Conservation (phyloP, 2,113 vertebrate species). For the Pteropus alecto region DNA sequence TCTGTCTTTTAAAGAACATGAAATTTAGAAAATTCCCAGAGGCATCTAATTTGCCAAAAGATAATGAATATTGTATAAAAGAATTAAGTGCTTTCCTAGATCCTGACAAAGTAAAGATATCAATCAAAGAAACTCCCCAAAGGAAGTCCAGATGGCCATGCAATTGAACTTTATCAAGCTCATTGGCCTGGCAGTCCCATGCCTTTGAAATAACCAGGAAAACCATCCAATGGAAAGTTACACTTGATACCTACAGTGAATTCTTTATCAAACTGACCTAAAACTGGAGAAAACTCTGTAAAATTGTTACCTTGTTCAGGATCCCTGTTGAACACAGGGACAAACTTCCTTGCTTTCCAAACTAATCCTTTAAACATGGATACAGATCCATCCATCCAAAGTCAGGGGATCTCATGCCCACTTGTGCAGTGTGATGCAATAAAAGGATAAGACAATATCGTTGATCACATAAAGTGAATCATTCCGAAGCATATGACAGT, state of each 20-base stretch:
- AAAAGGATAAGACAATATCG: background rate
- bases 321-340: background rate
- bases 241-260: background rate
- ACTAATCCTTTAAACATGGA: background rate
- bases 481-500: background rate
- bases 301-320: background rate
- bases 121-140: constrained; percentile 58
- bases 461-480: background rate
- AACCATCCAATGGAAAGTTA: background rate
- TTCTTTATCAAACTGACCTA: background rate
- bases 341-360: background rate
- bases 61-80: constrained; percentile 60
- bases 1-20: constrained; percentile 21
- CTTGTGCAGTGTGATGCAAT: background rate
- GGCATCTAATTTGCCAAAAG: constrained; percentile 68
- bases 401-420: background rate
- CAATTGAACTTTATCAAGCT: constrained; percentile 48
- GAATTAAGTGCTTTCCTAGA: constrained; percentile 59
- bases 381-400: background rate
- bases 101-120: constrained; percentile 66
- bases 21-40: constrained; percentile 63
- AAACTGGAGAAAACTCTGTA: background rate
- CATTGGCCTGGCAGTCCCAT: background rate
- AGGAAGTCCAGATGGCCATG: constrained; percentile 66
- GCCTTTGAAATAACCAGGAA: constrained; percentile 11